Evolutionary conservation across 2,888 invertebrate species (phyloP).

Genomic region (Gerosis bhagava): DNA sequence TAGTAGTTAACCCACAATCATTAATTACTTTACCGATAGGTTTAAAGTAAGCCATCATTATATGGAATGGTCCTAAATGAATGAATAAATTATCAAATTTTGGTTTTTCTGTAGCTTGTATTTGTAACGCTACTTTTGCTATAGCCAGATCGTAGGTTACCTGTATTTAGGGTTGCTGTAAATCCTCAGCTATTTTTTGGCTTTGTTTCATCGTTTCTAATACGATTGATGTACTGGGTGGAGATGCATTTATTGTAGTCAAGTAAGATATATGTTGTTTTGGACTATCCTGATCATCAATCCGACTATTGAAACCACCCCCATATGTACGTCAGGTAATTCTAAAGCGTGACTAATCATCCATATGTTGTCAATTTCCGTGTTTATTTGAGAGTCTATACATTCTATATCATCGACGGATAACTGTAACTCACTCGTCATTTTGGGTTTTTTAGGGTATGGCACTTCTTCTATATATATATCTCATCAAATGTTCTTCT

Average conservation of each 20-base stretch:
- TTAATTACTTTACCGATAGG: slow-evolving; percentile 42
- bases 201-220: slow-evolving; percentile 21
- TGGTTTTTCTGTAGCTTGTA: slow-evolving; percentile 11
- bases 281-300: slow-evolving; percentile 1
- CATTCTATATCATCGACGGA: no score
- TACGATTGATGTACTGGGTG: slow-evolving; percentile 37
- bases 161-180: slow-evolving; percentile 27
- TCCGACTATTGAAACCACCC: slow-evolving; percentile 24
- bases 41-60: slow-evolving; percentile 41
- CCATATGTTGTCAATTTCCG: no score
- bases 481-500: no score
- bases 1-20: slow-evolving; percentile 39
- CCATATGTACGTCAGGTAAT: slow-evolving; percentile 18
- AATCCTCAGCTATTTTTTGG: slow-evolving; percentile 31
- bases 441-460: no score
- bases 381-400: no score
- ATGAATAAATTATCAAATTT: slow-evolving; percentile 20
- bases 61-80: slow-evolving; percentile 28
- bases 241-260: slow-evolving; percentile 40
- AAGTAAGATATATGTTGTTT: slow-evolving; percentile 36
- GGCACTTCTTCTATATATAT: no score
- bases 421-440: no score
- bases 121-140: slow-evolving; percentile 30
- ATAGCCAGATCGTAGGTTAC: slow-evolving; percentile 42
- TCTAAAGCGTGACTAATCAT: no score